Percentiles rank a stretch among this genome's conserved stretches.
Evolutionary conservation across 1,140 invertebrate genomes (phyloP).

Genomic region (Pogonus chalceus): DNA sequence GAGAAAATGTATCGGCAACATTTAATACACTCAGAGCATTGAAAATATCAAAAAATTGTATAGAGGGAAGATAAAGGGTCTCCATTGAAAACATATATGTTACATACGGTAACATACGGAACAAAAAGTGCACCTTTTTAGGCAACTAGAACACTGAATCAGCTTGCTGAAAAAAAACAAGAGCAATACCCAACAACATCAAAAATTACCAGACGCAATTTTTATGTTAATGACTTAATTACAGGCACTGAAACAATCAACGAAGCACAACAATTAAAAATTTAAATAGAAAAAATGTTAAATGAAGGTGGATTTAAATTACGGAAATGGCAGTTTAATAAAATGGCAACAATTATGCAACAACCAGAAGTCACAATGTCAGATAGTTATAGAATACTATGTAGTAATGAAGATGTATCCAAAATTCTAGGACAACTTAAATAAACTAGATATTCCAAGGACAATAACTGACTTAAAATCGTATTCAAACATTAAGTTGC

Average conservation of each 20-base stretch:
- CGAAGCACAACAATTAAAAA: no score
- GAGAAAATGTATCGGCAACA: constrained; percentile 32
- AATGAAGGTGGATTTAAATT: constrained; percentile 17
- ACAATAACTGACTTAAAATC: not conserved
- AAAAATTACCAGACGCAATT: no score
- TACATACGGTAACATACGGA: not conserved
- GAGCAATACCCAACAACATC: no score
- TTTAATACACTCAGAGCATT: constrained; percentile 17
- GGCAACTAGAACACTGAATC: no score
- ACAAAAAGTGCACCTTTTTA: no score
- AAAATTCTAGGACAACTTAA: no score
- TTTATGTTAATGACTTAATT: no score
- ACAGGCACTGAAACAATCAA: no score
- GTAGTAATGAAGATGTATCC: not conserved
- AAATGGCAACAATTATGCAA: not conserved
- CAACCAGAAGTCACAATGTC: not conserved
- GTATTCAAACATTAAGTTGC: not conserved
- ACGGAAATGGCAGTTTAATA: constrained; percentile 14
- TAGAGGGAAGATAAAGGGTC: constrained; percentile 24
- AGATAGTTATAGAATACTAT: not conserved
- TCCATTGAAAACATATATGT: not conserved
- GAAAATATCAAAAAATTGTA: constrained; percentile 31
- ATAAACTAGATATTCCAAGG: not conserved
- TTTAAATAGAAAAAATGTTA: no score
- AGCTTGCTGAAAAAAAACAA: no score